Base-by-base conservation (phyloP, 2,888 invertebrate genomes). In the Mythimna lalbum region DNA sequence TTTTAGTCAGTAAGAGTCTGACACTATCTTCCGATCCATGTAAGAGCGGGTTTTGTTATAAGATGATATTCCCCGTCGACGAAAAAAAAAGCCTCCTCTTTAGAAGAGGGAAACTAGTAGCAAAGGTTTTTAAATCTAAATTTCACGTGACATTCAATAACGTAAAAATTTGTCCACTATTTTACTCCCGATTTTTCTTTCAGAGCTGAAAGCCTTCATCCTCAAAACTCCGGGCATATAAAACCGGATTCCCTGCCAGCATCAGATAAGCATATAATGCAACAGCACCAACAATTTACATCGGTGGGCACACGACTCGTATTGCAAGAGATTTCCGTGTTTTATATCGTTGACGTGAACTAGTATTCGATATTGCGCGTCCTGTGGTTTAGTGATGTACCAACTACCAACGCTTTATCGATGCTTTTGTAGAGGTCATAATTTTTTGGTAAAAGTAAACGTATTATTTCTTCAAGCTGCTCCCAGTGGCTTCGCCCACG, bases 301-400 rank as follows among this genome's bases (percentile, higher is more conserved):
- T 85, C 81, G 80, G 69, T 55, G 55, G 59, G n/a, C 78, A 79
- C 81, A 84, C 81, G 79, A 85, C 81, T 86, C 86, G 86, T 87
- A 88, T 88, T 84, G 86, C 81, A 69, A 73, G 70, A 85, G 83
- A 89, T 89, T 88, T 87, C 84, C 88, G 87, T 90, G 88, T 90
- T 91, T 91, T 92, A 91, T 92, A 89, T 89, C 89, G 91, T 90
- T 91, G 93, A 92, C 89, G 91, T 90, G 90, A 87, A 90, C 89
- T 80, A 85, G 90, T 90, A 91, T 90, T 91, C 90, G 91, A 92
- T 93, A 93, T 92, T 93, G 92, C 93, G 91, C 91, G 91, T 89
- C 88, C 87, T 88, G 86, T 73, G 76, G 83, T 72, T 66, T 82
- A 88, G 90, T 56, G 87, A 72, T 77, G 88, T 50, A 73, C 74